A percentile compares a stretch with the other conserved stretches of the same genome.
phyloP scores from a whole-genome alignment of 1,140 invertebrate species.

The Megalopta genalis region DNA sequence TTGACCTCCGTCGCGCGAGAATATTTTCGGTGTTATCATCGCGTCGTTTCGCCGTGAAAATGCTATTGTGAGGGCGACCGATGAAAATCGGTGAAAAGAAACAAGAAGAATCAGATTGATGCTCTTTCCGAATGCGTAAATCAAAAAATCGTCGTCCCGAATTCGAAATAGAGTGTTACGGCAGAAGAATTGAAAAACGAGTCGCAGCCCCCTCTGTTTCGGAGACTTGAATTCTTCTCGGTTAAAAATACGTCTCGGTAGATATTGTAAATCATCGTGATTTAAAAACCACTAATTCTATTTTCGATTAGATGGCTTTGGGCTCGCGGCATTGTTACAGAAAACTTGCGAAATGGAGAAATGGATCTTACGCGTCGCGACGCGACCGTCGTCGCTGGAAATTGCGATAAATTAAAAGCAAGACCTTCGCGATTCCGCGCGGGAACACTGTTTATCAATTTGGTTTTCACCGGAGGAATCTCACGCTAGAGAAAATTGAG shows the following conservation, averaged over 20 bases:
- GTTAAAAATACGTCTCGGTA: conserved; percentile 17
- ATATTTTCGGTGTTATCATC: conserved; percentile 45
- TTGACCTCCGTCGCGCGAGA: conserved; percentile 33
- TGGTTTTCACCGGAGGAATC: too few relatives aligned
- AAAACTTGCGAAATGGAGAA: background rate
- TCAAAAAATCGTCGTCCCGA: background rate
- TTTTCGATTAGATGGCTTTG: background rate
- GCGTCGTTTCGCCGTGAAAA: background rate
- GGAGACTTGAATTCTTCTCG: conserved; percentile 1
- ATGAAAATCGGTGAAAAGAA: background rate
- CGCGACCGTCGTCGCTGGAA: too few relatives aligned
- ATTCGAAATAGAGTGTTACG: background rate
- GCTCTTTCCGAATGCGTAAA: background rate
- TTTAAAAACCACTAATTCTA: background rate
- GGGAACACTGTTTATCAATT: too few relatives aligned
- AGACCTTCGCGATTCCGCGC: too few relatives aligned
- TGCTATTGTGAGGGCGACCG: background rate
- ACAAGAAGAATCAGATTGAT: background rate
- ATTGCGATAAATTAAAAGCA: too few relatives aligned
- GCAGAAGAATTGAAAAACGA: background rate
- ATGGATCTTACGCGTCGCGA: background rate
- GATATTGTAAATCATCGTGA: conserved; percentile 1
- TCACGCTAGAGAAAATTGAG: too few relatives aligned
- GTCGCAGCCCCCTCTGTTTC: background rate
- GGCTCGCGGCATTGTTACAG: background rate